Conservation (phyloP, 2,888 invertebrate genomes). For the Diplazon laetatorius region DNA sequence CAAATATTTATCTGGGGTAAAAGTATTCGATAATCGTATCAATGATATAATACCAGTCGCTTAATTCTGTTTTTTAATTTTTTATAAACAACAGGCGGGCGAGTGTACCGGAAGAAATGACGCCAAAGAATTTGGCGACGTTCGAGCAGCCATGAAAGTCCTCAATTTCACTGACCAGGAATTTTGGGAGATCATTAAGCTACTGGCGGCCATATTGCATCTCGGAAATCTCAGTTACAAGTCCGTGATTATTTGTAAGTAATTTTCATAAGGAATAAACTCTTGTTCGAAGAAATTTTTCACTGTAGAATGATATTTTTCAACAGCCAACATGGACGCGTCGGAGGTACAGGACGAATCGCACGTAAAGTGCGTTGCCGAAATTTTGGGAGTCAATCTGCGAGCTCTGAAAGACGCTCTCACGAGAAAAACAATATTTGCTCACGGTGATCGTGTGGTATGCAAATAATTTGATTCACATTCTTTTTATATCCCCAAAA, state of each 20-base stretch:
- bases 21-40: background rate
- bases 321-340: constrained; percentile 92
- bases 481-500: background rate
- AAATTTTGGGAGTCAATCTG: constrained; percentile 88
- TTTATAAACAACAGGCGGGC: constrained; percentile 7
- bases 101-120: constrained; percentile 92
- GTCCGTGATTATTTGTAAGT: constrained; percentile 84
- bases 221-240: constrained; percentile 95
- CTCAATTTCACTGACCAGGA: constrained; percentile 93
- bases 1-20: constrained; percentile 90
- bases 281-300: background rate
- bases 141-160: constrained; percentile 96
- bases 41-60: constrained; percentile 17
- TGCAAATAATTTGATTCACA: constrained; percentile 57
- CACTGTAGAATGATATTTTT: background rate
- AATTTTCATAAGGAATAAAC: background rate
- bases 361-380: constrained; percentile 88
- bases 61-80: background rate
- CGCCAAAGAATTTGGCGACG: constrained; percentile 92
- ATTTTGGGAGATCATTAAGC: constrained; percentile 91
- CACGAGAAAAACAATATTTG: constrained; percentile 93
- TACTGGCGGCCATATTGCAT: constrained; percentile 94
- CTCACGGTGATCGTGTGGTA: constrained; percentile 91
- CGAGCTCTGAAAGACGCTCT: constrained; percentile 90
- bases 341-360: constrained; percentile 90